Base-by-base conservation (phyloP, 1,140 invertebrate species). In the Hylyphantes graminicola region DNA sequence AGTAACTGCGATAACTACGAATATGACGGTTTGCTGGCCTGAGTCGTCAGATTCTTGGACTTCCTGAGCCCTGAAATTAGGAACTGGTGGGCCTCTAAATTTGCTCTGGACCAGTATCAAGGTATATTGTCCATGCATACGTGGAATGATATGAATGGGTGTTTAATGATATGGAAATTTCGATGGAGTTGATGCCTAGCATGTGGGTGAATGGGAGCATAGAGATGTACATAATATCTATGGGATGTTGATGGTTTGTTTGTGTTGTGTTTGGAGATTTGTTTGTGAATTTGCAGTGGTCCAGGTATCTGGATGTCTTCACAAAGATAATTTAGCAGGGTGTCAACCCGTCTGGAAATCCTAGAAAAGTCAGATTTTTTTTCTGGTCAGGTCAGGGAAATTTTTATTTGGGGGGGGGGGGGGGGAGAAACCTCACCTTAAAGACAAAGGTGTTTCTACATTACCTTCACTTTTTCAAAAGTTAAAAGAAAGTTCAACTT, bases 141-240 rank as follows among this genome's bases (percentile, higher is more conserved):
- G 63, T 99, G 98, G 98, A 99, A 99, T 89, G 98, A 99, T 88
- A 99, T 99, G 98, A 99, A 99, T 88, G 98, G 99, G 97, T 99
- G 0, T 99, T 99, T 89, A 99, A 97, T 90, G 98, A 97, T 0
- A 98, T 98, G 0, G 98, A 99, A 91, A 92, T 98, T 15, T 98
- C 97, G 0, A 97, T 98, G 93, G 89, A 86, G 92, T 92, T 88
- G 92, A 93, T 89, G 88, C 54, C 94, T 96, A 89, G 94, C 99
- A 92, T 93, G 94, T 87, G 89, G 96, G 95, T 63, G 93, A 93
- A 6, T 96, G 93, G 93, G 98, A 96, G 90, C 97, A 96, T 91
- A 93, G 98, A 87, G 96, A 99, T 88, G 91, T 99, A 2, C 98
- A 99, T 90, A 99, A 99, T 90, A 93, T 97, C 35, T 97, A 98